These are phyloP conservation scores for Neomonachus schauinslandi DNA, from an alignment of 2,113 vertebrate species.

Conservation along the genomic window DNA sequence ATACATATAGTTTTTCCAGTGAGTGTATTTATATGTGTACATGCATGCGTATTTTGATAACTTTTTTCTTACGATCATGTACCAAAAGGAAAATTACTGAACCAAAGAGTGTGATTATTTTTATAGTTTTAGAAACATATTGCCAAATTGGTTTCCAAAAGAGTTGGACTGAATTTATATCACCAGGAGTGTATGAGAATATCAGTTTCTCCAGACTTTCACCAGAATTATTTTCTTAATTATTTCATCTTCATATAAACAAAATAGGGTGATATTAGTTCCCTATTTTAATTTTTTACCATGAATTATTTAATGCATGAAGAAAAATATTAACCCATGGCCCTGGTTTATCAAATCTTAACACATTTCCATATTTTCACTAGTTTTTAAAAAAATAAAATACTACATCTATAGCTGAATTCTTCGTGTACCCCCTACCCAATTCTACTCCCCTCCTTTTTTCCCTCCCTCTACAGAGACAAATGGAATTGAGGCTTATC, in stretches of 20 bases:
- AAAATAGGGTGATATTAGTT: not conserved
- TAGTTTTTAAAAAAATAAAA: conserved; percentile 25
- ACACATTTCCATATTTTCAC: not conserved
- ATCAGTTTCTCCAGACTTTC: not conserved
- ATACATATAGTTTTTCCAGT: not conserved
- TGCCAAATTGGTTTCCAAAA: not conserved
- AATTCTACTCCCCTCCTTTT: not conserved
- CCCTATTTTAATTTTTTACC: conserved; percentile 37
- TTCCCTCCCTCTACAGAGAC: not conserved
- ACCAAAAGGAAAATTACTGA: not conserved
- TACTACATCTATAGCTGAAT: not conserved
- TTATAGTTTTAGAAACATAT: not conserved
- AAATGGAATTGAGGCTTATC: not conserved
- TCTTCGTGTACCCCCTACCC: not conserved
- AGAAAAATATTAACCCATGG: not conserved
- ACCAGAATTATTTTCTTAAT: not conserved
- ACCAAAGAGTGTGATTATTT: not conserved
- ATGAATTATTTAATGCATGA: conserved; percentile 15
- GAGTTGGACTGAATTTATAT: not conserved
- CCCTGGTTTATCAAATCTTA: not conserved
- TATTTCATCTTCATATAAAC: not conserved
- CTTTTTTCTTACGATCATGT: not conserved
- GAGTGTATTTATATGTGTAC: not conserved
- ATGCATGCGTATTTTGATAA: not conserved
- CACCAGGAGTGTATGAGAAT: not conserved